Base-by-base conservation (phyloP, 2,888 invertebrate species). In the Pandemis heparana region DNA sequence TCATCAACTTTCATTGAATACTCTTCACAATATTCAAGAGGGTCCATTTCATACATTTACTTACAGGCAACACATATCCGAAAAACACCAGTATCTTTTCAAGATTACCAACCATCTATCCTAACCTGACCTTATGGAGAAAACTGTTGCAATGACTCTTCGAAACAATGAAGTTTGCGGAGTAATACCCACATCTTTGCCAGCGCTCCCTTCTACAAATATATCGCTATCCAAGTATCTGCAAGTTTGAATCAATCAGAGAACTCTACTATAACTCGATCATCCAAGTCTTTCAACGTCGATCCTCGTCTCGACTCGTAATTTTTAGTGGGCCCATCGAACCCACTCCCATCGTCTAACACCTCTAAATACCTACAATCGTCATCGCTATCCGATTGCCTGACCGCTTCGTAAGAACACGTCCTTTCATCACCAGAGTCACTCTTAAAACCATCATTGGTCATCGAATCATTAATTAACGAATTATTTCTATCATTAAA, bases 301-400 rank as follows among this genome's bases (percentile, higher is more conserved):
- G 82, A 82, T 0, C 80, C 81, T 16, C 82, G 74, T 2, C 81
- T 81, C 39, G 77, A 81, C n/a, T 79, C 73, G 9, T 64, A 60
- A n/a, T 39, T 72, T 14, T 48, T 56, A 75, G 59, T 62, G 6
- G 79, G 62, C 16, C 81, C 75, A 78, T 87, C 88, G 60, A 92
- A 89, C 46, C 87, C 92, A 43, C 87, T 89, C 1, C 90, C 94
- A 80, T 94, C 94, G 73, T 94, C 95, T 5, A 94, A 53, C 0
- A 95, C 87, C 81, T 94, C 94, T 61, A 95, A 79, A 81, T 94
- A 94, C 71, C 86, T 89, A 48, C 81, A 90, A 8, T 90, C 89
- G 41, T 92, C 89, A 14, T 92, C 94, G 66, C 89, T 91, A 43
- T 91, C 92, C 0, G 82, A 86, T 56, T 88, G 91, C 65, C 81